These are phyloP conservation scores for Montipora cactus DNA, from an alignment of 64 coral and sea anemone genomes.

Conservation along the genomic window DNA sequence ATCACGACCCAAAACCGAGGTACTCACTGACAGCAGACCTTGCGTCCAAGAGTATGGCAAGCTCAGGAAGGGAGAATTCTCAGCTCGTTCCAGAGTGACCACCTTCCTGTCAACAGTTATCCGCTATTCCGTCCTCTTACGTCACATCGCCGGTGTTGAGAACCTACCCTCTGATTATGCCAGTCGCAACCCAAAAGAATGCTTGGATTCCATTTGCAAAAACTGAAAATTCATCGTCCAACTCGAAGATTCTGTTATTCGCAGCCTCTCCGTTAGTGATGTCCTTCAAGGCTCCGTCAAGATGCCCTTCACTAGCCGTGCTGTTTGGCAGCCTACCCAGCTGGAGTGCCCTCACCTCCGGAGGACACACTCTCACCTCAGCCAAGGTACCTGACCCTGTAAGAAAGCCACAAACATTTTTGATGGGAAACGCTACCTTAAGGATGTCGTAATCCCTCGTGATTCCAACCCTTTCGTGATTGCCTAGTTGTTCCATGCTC, in stretches of 20 bases:
- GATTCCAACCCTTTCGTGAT: neutral
- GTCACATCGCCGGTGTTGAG: slow-evolving; percentile 25
- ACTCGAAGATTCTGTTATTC: too few relatives aligned
- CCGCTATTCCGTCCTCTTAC: slow-evolving; percentile 32
- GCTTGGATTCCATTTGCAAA: slow-evolving; percentile 19
- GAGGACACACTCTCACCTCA: too few relatives aligned
- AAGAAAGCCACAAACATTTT: slow-evolving; percentile 54
- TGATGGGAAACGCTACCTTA: slow-evolving; percentile 25
- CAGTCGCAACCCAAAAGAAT: slow-evolving; percentile 37
- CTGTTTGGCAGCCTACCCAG: too few relatives aligned
- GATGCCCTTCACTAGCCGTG: too few relatives aligned
- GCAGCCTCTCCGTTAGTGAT: too few relatives aligned
- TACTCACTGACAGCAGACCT: slow-evolving; percentile 22
- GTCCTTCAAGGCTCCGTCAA: too few relatives aligned
- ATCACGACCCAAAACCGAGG: neutral
- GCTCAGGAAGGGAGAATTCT: slow-evolving; percentile 35
- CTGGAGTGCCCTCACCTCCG: too few relatives aligned
- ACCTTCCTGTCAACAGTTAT: slow-evolving; percentile 7
- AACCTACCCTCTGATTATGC: slow-evolving; percentile 67
- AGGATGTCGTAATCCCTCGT: slow-evolving; percentile 1
- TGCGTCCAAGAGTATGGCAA: slow-evolving; percentile 14
- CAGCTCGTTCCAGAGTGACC: slow-evolving; percentile 35
- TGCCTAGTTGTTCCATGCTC: too few relatives aligned
- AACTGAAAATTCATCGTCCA: slow-evolving; percentile 8
- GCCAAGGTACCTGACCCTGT: slow-evolving; percentile 43